Conservation (phyloP, 2,113 vertebrate species). For the Suricata suricatta region DNA sequence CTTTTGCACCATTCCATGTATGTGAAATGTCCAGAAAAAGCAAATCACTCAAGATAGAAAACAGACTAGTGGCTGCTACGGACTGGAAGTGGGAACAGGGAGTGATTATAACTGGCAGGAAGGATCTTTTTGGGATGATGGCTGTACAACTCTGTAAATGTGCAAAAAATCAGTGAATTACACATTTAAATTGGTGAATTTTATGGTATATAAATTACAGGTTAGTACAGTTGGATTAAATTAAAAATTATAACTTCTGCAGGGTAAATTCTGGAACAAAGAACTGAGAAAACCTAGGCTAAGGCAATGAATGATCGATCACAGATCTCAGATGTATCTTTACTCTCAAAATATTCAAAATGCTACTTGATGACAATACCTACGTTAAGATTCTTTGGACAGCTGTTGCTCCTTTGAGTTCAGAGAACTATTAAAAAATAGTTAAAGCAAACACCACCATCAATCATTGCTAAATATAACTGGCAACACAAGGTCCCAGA, state of each 20-base stretch:
- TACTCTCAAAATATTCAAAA: background rate
- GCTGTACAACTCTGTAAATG: background rate
- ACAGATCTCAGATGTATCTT: background rate
- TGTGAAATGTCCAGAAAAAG: background rate
- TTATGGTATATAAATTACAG: background rate
- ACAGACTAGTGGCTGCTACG: background rate
- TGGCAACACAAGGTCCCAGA: background rate
- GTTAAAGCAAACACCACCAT: background rate
- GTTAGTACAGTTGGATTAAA: background rate
- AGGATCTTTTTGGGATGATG: background rate
- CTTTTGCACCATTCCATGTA: background rate
- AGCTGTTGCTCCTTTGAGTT: background rate
- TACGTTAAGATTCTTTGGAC: background rate
- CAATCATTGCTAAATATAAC: background rate
- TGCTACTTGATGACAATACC: background rate
- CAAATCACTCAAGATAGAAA: background rate
- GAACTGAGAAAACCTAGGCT: background rate
- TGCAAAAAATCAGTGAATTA: background rate
- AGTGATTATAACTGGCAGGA: background rate
- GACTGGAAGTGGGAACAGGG: background rate
- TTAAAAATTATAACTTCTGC: background rate
- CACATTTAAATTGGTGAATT: background rate
- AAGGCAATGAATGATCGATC: background rate
- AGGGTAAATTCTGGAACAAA: background rate
- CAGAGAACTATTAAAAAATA: background rate